Evolutionary conservation across 2,888 invertebrate genomes (phyloP), one percentile per base, ranked within the genome.

Genomic region (Nudaria mundana): DNA sequence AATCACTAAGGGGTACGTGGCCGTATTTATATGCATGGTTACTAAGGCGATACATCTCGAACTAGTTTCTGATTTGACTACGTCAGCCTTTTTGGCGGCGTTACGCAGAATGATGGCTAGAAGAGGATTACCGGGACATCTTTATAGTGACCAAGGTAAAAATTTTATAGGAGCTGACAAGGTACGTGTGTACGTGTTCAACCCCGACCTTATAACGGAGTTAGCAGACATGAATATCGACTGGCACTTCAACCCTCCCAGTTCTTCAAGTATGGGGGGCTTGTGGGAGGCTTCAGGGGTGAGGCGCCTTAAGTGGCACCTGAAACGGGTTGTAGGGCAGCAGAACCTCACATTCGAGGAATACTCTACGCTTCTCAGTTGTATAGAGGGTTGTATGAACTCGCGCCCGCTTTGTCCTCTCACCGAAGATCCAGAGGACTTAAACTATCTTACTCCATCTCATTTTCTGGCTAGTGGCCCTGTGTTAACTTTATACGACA

Each of bases 321-420:
- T 28, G 2, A 28, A 28, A 28, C 28, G 28, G 8, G 28, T 28
- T 8, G 12, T 14, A 14, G 14, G 28, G n/a, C 8, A 14, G 3
- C 28, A 28, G 12, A 10, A 12, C 7, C 28, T 28, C 2, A 28
- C 28, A 5, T 28, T 14, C 12, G 52, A 58, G 20, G 55, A 61
- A 22, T 57, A 33, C 13, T 22, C 23, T n/a, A 62, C 56, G 0
- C 11, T 63, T 3, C 16, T 58, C 14, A 13, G 54, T 1, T 56
- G 61, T 22, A 7, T 61, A 12, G 59, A 63, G 34, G 58, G 38
- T 11, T 25, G 53, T 10, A 23, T 58, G 0, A 63, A 61, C 15
- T 37, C 54, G 3, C 30, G 61, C 13, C 59, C 61, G 1, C 37
- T 61, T 1, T 51, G 46, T 5, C 14, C 56, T 0, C 4, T 64